Evolutionary conservation across 2,888 invertebrate species (phyloP), one percentile per base, ranked within the genome.

Genomic region (Esperia sulphurella): DNA sequence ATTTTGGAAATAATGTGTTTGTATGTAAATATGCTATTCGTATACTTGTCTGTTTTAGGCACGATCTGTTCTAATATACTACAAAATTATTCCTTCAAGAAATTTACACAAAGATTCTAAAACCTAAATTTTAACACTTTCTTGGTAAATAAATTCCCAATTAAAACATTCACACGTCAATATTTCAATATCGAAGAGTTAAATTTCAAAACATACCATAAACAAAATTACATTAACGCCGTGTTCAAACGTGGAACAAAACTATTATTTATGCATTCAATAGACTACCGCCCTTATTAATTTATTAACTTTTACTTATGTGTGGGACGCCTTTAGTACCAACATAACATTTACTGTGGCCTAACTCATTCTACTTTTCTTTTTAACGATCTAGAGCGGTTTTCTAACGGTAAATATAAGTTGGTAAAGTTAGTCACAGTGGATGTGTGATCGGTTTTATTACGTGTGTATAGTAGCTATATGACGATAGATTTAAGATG

Each of bases 281-380:
- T 48, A 41, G 43, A 49, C 45, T 43, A 49, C 37, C 46, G 52
- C 43, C 46, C 48, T 52, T 52, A 51, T 51, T 51, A 48, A 48
- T 48, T 39, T 38, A 48, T 42, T 31, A 14, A 41, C 39, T 38
- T 47, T n/a, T n/a, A 21, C 45, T 30, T 44, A 31, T 45, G 40
- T 33, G 33, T 45, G 45, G 10, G 37, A 45, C 45, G 30, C 44
- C 44, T 45, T 42, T 43, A 43, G 14, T 38, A 40, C 30, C 14
- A 45, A 40, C 28, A 8, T 14, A 42, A n/a, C n/a, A 33, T 33
- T 43, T 43, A 13, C 37, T 28, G 41, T n/a, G 10, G 10, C 5
- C 5, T 3, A 41, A 41, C 1, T 40, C 41, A 3, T 29, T 41
- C 28, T n/a, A 39, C 14, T 41, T n/a, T 14, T 1, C 31, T 7